Evolutionary conservation across 2,888 invertebrate genomes (phyloP), one percentile per base, ranked within the genome.

Genomic region (Ormia ochracea): DNA sequence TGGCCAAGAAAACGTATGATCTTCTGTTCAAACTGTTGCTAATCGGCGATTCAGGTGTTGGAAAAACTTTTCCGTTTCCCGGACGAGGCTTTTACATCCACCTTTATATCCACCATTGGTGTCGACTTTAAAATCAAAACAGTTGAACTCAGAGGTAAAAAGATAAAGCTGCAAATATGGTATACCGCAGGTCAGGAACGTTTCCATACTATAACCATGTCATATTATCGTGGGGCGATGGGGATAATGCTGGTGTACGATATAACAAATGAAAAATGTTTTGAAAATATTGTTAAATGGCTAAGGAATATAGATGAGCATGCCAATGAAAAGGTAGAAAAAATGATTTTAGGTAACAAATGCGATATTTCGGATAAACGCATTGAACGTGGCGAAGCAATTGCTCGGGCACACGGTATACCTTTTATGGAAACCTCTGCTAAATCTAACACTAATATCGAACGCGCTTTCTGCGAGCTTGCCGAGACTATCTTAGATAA

Each of bases 71-170:
- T 97, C 90, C 93, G 97, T 89, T 97, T 97, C 91, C 96, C 96
- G 83, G 97, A 97, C 90, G 97, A 97, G 91, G 96, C 96, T 85
- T 97, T 97, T 90, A 97, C 96, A 84, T 95, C 96, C 74, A 97
- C 97, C 83, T 97, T 97, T 91, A 97, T 97, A 90, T 97, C 97
- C 82, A 97, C 97, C 84, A 97, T 97, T 92, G 97, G 97, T 88
- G 98, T 98, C 90, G 98, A 98, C 92, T 98, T 98, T 90, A 98
- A 98, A 93, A 98, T 98, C 88, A 98, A 98, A 92, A 98, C 98
- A 81, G 96, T 98, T 83, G 98, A 98, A 90, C 92, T 98, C 85
- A 93, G 96, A 89, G 98, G 98, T 84, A 98, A 98, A 91, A 98
- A 97, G 91, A 98, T 98, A 84, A 98, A 98, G 91, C 91, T 98